Percentiles rank a stretch among this genome's conserved stretches.
Conservation (phyloP, 2,797 vertebrate species). For the Neostethus bicornis region DNA sequence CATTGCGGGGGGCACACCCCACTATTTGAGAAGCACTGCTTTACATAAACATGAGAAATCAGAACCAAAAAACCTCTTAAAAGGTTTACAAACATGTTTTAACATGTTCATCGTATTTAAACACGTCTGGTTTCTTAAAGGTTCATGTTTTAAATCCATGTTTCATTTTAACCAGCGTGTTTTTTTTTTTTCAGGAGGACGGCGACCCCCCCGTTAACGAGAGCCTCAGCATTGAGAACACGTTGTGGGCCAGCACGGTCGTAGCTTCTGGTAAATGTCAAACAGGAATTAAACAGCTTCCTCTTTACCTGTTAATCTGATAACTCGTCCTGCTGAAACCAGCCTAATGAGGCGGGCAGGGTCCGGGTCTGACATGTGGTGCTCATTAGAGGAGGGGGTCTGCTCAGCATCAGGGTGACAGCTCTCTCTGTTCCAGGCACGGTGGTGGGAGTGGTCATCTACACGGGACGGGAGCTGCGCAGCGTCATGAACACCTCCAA, state of each 20-base stretch:
- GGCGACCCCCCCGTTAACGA: slow-evolving; percentile 95
- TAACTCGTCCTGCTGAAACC: slow-evolving; percentile 26
- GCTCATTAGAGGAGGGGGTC: slow-evolving; percentile 48
- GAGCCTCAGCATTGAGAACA: slow-evolving; percentile 97
- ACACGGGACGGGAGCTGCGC: slow-evolving; percentile 95
- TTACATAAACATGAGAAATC: no score
- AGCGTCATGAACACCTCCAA: slow-evolving; percentile 99
- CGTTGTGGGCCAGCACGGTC: slow-evolving; percentile 97
- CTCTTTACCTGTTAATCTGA: slow-evolving; percentile 15
- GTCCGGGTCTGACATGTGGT: no score
- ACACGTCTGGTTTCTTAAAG: no score
- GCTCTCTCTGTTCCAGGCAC: slow-evolving; percentile 83
- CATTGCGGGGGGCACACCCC: no score
- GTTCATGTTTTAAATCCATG: no score
- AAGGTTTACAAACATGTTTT: no score
- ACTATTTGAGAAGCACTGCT: no score
- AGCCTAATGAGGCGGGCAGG: slow-evolving; percentile 1
- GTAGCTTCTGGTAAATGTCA: slow-evolving; percentile 91
- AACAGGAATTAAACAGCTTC: slow-evolving; percentile 16
- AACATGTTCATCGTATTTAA: no score
- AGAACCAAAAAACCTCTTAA: no score
- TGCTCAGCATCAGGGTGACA: slow-evolving; percentile 53
- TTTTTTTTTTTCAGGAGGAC: slow-evolving; percentile 90
- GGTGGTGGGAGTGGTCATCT: slow-evolving; percentile 95
- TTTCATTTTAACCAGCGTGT: no score